Percentiles rank a stretch among this genome's conserved stretches.
These are phyloP conservation scores for Cryptotermes secundus DNA, from an alignment of 1,140 invertebrate genomes.

Conservation along the genomic window DNA sequence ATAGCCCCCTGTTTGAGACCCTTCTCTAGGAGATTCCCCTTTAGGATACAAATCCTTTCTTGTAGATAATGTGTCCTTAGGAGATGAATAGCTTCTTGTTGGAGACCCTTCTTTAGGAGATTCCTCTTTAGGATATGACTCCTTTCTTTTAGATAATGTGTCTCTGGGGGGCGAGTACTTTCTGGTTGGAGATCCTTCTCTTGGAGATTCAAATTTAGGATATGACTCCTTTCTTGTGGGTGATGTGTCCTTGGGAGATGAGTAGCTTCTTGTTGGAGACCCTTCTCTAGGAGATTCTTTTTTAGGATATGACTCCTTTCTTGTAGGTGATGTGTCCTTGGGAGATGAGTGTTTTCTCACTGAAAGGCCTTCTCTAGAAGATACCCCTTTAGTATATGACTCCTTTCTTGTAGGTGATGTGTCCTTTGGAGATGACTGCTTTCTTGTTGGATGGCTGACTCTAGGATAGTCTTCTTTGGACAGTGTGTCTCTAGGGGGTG, in stretches of 20 bases:
- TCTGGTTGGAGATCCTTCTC: not conserved
- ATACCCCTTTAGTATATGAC: not conserved
- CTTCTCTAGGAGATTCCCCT: not conserved
- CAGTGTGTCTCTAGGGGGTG: not conserved
- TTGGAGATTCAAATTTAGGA: conserved; percentile 20
- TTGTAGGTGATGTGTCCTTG: not conserved
- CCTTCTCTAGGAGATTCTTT: not conserved
- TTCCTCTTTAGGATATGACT: not conserved
- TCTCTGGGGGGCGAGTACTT: not conserved
- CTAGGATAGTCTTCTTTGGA: not conserved
- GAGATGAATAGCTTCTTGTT: not conserved
- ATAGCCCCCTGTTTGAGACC: not conserved
- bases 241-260: conserved; percentile 25
- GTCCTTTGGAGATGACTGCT: not conserved
- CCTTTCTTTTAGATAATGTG: conserved; percentile 30
- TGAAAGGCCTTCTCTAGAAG: not conserved
- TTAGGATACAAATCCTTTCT: conserved; percentile 13
- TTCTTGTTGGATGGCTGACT: not conserved
- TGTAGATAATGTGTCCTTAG: not conserved
- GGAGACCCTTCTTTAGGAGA: not conserved
- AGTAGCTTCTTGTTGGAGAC: not conserved
- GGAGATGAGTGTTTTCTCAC: not conserved
- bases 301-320: not conserved
- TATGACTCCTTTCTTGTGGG: conserved; percentile 26
- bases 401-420: not conserved